These are phyloP conservation scores for Chaenogobius annularis DNA, from an alignment of 2,113 vertebrate genomes.

Conservation along the genomic window DNA sequence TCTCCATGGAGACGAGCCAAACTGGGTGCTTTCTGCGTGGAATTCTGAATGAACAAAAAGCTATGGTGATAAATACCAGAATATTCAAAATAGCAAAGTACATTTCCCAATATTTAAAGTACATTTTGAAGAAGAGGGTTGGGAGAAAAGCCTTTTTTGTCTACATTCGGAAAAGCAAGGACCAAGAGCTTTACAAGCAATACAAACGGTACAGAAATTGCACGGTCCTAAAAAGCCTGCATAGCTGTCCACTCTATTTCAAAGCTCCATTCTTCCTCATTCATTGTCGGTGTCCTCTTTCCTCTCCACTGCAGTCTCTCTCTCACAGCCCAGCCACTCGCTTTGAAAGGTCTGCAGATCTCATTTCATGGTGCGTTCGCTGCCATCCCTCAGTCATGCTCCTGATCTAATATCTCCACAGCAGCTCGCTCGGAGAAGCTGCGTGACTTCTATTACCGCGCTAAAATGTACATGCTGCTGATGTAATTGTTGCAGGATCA, in stretches of 20 bases:
- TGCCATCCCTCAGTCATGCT: conserved; percentile 38
- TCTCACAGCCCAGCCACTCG: neutral
- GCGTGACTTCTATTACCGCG: conserved; percentile 6
- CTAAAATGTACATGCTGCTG: conserved; percentile 12
- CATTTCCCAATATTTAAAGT: neutral
- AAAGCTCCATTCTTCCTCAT: conserved; percentile 1
- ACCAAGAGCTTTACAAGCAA: neutral
- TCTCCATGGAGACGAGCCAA: too few species aligned
- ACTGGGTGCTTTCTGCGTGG: too few species aligned
- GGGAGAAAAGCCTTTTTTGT: neutral
- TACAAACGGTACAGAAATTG: neutral
- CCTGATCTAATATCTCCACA: conserved; percentile 22
- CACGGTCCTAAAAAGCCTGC: neutral
- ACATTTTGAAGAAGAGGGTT: neutral
- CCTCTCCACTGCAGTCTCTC: neutral
- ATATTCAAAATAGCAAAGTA: too few species aligned
- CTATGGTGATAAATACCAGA: too few species aligned
- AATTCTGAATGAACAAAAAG: too few species aligned
- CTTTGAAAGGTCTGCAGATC: conserved; percentile 49
- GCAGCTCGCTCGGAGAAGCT: neutral
- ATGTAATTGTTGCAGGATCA: conserved; percentile 18
- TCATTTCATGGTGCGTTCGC: conserved; percentile 54
- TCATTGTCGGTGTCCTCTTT: conserved; percentile 1
- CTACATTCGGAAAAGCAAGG: neutral
- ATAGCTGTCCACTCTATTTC: conserved; percentile 2